Percentiles rank a stretch among this genome's conserved stretches.
Evolutionary conservation across 2,797 vertebrate species (phyloP).

Genomic region (Kryptopterus vitreolus): DNA sequence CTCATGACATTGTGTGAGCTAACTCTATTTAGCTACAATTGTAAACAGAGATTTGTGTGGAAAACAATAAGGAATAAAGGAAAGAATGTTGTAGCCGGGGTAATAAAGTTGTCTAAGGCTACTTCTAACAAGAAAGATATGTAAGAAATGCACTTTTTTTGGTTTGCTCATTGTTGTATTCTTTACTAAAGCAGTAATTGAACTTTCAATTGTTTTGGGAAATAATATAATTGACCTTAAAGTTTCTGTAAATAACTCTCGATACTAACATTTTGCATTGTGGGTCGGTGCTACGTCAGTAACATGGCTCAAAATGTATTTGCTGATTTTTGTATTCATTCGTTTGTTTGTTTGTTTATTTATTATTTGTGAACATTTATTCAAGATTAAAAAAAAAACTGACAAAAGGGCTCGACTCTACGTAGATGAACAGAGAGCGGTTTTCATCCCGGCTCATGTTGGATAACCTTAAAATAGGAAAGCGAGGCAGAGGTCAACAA

Average conservation of each 20-base stretch:
- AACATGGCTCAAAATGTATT: too few relatives aligned
- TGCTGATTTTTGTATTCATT: too few relatives aligned
- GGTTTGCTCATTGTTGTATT: background rate
- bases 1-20: background rate
- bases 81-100: too few relatives aligned
- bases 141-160: too few relatives aligned
- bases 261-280: background rate
- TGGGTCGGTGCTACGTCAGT: background rate
- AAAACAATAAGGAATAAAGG: too few relatives aligned
- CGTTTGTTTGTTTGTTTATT: too few relatives aligned
- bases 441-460: background rate
- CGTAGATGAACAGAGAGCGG: background rate
- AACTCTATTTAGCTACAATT: background rate
- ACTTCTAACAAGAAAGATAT: too few relatives aligned
- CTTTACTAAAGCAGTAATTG: too few relatives aligned
- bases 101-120: too few relatives aligned
- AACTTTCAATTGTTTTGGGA: too few relatives aligned
- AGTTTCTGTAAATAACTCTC: too few relatives aligned
- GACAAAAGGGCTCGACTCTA: background rate
- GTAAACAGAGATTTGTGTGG: background rate
- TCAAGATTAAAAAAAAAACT: background rate
- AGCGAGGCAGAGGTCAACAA: constrained; percentile 54
- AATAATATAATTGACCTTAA: too few relatives aligned
- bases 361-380: background rate
- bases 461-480: background rate